Conservation (phyloP, 2,888 invertebrate genomes). For the Philaethria dido region DNA sequence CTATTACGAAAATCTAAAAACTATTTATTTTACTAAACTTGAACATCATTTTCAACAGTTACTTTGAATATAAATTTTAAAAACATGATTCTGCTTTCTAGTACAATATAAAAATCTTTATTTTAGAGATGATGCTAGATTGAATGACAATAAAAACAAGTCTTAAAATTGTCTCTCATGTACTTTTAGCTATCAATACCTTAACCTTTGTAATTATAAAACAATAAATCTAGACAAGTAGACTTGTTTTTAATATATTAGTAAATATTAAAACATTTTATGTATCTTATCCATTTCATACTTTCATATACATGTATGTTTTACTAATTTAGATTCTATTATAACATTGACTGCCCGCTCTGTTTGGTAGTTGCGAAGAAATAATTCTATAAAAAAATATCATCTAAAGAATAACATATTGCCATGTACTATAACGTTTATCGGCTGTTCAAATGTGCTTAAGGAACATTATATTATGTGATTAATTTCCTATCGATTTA, state of each 20-base stretch:
- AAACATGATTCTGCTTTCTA: no score
- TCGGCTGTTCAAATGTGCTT: not conserved
- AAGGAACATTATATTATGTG: not conserved
- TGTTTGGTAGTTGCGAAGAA: not conserved
- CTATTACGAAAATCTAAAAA: not conserved
- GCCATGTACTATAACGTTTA: not conserved
- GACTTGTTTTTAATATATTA: not conserved
- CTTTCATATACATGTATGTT: not conserved
- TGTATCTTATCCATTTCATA: not conserved
- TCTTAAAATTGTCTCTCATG: no score
- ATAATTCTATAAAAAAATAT: not conserved
- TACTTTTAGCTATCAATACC: not conserved
- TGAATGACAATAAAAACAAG: no score
- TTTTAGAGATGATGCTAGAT: no score
- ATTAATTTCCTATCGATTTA: slow-evolving; percentile 10
- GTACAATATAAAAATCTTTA: no score
- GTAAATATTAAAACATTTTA: not conserved
- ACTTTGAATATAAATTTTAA: no score
- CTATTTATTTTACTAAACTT: not conserved
- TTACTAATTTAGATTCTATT: not conserved
- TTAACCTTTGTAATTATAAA: not conserved
- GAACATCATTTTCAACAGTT: no score
- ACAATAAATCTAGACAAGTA: not conserved
- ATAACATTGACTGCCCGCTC: not conserved
- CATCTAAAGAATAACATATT: not conserved